Conservation (phyloP, 2,797 vertebrate species). For the Naso thynnoides region DNA sequence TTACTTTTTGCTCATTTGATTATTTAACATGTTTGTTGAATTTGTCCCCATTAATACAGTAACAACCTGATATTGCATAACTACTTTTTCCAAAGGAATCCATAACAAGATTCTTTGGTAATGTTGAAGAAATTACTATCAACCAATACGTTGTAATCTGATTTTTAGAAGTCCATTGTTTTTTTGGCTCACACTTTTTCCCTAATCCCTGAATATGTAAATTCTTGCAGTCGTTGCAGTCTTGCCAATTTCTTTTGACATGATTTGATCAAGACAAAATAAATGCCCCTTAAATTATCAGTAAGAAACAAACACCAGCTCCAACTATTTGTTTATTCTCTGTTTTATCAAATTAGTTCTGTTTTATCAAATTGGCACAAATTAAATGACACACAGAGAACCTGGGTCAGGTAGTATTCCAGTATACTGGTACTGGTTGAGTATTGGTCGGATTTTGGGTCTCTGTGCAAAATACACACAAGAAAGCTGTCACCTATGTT, state of each 20-base stretch:
- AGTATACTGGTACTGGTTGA: neutral
- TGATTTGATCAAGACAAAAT: neutral
- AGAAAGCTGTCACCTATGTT: neutral
- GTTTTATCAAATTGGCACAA: slow-evolving; percentile 25
- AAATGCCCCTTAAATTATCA: neutral
- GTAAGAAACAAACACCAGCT: neutral
- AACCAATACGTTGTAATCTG: no score
- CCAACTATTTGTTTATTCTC: neutral
- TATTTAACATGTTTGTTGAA: neutral
- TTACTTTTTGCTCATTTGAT: slow-evolving; percentile 21
- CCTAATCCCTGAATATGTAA: neutral
- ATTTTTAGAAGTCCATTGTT: no score
- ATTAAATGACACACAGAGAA: slow-evolving; percentile 16
- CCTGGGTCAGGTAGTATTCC: neutral
- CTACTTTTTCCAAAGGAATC: neutral
- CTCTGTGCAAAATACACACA: slow-evolving; percentile 3
- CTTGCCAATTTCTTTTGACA: no score
- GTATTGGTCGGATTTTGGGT: neutral
- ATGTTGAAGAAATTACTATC: no score
- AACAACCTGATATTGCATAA: neutral
- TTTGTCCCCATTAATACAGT: neutral
- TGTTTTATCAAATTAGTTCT: neutral
- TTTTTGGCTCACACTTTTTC: neutral
- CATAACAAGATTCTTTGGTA: no score
- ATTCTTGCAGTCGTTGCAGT: neutral